A percentile compares a stretch with the other conserved stretches of the same genome.
phyloP scores from a whole-genome alignment of 2,113 vertebrate genomes.

The Ardeotis arabs region DNA sequence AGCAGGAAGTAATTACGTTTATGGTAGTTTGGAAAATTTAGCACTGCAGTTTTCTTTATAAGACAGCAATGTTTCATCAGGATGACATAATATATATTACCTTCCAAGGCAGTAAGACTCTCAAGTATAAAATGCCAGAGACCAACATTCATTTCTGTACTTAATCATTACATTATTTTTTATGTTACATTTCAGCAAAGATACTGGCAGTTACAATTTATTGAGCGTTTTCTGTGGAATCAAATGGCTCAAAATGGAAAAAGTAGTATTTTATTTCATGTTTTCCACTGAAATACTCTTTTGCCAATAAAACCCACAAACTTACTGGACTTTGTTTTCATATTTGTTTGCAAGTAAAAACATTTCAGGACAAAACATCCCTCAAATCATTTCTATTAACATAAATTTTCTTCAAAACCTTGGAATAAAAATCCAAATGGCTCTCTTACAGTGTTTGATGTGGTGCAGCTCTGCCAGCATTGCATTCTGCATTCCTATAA shows the following conservation, averaged over 20 bases:
- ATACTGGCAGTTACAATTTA: background rate
- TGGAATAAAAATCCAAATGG: background rate
- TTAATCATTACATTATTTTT: background rate
- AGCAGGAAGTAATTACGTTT: conserved; percentile 53
- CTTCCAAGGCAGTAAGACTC: background rate
- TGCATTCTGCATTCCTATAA: background rate
- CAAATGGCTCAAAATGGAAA: background rate
- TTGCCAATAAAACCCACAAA: background rate
- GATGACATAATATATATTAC: background rate
- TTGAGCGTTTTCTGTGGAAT: background rate
- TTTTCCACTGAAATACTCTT: background rate
- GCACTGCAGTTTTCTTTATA: conserved; percentile 2
- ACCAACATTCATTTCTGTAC: background rate
- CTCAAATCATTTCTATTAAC: background rate
- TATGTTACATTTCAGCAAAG: background rate
- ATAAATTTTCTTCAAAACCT: background rate
- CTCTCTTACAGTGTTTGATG: background rate
- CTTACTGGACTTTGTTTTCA: background rate
- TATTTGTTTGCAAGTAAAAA: background rate
- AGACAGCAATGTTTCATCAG: conserved; percentile 12
- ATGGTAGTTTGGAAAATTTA: conserved; percentile 33
- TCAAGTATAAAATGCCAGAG: background rate
- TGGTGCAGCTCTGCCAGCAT: background rate
- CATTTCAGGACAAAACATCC: background rate
- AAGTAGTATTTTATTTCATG: background rate